A percentile compares a stretch with the other conserved stretches of the same genome.
phyloP scores from a whole-genome alignment of 2,797 vertebrate species.

The Podarcis lilfordi region DNA sequence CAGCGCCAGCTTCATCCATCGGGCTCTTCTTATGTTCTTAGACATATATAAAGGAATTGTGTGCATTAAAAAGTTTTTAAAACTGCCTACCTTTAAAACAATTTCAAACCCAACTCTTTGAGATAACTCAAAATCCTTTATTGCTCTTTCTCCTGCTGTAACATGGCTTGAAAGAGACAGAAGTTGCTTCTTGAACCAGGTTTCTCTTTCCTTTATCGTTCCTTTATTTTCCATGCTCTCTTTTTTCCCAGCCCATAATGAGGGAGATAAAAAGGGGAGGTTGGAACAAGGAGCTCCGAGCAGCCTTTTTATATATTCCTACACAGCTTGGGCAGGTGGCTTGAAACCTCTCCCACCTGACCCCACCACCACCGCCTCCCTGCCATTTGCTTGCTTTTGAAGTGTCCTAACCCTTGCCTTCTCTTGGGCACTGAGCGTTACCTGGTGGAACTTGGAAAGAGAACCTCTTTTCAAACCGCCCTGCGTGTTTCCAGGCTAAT shows the following conservation, averaged over 20 bases:
- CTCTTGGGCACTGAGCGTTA: not conserved
- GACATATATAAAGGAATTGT: too few species aligned
- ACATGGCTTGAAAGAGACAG: not conserved
- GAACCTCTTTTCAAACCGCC: not conserved
- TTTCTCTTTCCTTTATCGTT: not conserved
- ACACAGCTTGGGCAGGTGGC: not conserved
- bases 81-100: too few species aligned
- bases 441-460: not conserved
- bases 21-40: too few species aligned
- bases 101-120: not conserved
- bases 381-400: not conserved
- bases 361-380: not conserved
- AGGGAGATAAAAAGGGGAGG: not conserved
- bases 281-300: rapidly evolving
- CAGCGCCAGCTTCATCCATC: too few species aligned
- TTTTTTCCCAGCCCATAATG: not conserved
- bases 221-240: rapidly evolving
- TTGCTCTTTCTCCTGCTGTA: not conserved
- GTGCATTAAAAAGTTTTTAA: too few species aligned
- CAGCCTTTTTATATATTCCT: not conserved
- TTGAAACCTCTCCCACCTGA: conserved; percentile 36
- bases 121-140: not conserved
- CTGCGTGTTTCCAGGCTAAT: rapidly evolving
- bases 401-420: not conserved
- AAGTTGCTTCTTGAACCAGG: not conserved